A percentile compares a stretch with the other conserved stretches of the same genome.
These are phyloP conservation scores for Buathra laborator DNA, from an alignment of 2,888 invertebrate species.

Conservation along the genomic window DNA sequence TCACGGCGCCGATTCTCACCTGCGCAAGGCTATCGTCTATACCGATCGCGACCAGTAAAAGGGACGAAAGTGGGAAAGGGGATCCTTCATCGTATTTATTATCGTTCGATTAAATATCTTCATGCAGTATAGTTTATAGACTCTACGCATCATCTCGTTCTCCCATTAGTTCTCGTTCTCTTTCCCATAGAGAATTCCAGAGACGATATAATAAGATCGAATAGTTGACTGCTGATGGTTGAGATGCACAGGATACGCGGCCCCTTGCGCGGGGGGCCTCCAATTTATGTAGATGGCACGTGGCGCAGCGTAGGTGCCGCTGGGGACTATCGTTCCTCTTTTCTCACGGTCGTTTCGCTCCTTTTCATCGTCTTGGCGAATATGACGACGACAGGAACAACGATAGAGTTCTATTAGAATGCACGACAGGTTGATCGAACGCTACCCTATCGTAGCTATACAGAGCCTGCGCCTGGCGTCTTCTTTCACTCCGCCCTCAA, in stretches of 20 bases:
- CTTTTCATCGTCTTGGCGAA: slow-evolving; percentile 43
- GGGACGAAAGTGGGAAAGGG: too few relatives aligned
- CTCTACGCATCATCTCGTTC: neutral
- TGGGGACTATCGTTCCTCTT: slow-evolving; percentile 16
- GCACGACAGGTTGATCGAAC: slow-evolving; percentile 78
- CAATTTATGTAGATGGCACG: slow-evolving; percentile 60
- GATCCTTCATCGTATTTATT: neutral
- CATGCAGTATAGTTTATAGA: neutral
- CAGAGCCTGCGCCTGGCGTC: slow-evolving; percentile 33
- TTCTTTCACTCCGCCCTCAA: slow-evolving; percentile 38
- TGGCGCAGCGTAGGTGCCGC: slow-evolving; percentile 30
- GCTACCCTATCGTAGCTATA: slow-evolving; percentile 71
- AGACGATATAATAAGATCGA: slow-evolving; percentile 50
- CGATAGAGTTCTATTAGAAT: slow-evolving; percentile 73
- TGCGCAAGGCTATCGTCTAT: neutral
- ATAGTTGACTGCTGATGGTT: slow-evolving; percentile 53
- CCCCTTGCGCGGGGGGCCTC: slow-evolving; percentile 26
- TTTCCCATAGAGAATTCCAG: slow-evolving; percentile 25
- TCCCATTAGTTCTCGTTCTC: slow-evolving; percentile 11
- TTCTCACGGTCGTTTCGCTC: slow-evolving; percentile 39
- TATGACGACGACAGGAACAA: slow-evolving; percentile 24
- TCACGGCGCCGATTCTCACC: neutral
- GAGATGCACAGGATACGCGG: slow-evolving; percentile 40
- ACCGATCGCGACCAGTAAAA: neutral
- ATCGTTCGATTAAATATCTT: neutral